Evolutionary conservation across 2,888 invertebrate species (phyloP).

Genomic region (Osmoderma eremita): DNA sequence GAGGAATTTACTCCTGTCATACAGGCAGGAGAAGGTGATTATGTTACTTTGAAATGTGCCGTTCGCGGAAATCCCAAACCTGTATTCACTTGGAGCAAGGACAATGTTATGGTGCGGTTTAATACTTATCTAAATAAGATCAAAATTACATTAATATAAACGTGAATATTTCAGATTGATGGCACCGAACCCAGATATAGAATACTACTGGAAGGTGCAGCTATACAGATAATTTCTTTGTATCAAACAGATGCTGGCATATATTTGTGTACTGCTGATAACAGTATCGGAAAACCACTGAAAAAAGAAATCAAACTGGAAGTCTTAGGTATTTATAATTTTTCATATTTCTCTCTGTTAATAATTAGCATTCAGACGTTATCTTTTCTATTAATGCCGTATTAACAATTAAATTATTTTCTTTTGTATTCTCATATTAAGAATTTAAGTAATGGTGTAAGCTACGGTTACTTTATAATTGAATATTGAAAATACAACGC

Average conservation of each 20-base stretch:
- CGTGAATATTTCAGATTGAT: constrained; percentile 70
- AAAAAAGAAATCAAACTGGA: constrained; percentile 75
- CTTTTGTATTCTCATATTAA: too few species aligned
- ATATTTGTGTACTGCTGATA: constrained; percentile 87
- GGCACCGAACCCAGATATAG: constrained; percentile 77
- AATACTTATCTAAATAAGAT: neutral
- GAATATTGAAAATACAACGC: too few species aligned
- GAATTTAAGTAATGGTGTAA: too few species aligned
- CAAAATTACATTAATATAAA: neutral
- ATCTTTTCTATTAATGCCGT: neutral
- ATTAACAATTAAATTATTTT: neutral
- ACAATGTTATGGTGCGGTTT: constrained; percentile 72
- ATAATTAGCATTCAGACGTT: neutral
- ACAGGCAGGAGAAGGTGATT: constrained; percentile 75
- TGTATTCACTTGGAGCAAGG: constrained; percentile 79
- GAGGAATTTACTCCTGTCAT: constrained; percentile 68
- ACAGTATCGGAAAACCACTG: constrained; percentile 76
- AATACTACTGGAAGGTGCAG: constrained; percentile 73
- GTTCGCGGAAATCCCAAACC: constrained; percentile 83
- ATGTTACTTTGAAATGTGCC: constrained; percentile 78
- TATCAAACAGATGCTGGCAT: constrained; percentile 84
- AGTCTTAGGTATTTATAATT: constrained; percentile 74
- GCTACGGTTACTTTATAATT: too few species aligned
- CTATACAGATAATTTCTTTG: constrained; percentile 82
- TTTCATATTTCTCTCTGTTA: too few species aligned